A percentile compares a stretch with the other conserved stretches of the same genome.
Conservation (phyloP, 2,113 vertebrate genomes). For the Alexandromys fortis region DNA sequence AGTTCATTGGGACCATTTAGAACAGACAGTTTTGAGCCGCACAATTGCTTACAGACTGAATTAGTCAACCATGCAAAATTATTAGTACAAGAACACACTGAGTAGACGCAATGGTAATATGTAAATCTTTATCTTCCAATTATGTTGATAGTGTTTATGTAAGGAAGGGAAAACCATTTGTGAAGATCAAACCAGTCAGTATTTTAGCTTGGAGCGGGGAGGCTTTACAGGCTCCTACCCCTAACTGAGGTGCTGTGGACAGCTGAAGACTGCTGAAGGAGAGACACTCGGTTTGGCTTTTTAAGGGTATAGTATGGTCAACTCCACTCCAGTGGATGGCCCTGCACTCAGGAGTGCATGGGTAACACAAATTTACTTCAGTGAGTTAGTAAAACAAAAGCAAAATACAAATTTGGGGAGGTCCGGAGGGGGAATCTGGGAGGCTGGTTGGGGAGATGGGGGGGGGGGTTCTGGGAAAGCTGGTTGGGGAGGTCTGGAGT, state of each 20-base stretch:
- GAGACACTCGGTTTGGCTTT: background rate
- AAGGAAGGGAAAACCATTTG: background rate
- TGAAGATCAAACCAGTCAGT: background rate
- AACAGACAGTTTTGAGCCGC: background rate
- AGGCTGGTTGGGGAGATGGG: too few relatives aligned
- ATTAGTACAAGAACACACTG: background rate
- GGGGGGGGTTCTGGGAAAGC: too few relatives aligned
- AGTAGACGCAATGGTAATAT: background rate
- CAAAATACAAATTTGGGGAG: background rate
- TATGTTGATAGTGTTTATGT: slow-evolving; percentile 31
- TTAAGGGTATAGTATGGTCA: too few relatives aligned
- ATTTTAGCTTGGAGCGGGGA: background rate
- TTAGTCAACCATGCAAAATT: background rate
- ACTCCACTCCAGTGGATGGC: background rate
- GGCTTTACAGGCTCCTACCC: background rate
- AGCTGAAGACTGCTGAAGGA: background rate
- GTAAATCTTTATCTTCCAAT: slow-evolving; percentile 51
- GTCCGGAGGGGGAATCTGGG: too few relatives aligned
- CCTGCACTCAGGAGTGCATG: background rate
- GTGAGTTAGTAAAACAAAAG: background rate
- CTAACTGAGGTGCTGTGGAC: background rate
- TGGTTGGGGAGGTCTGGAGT: too few relatives aligned
- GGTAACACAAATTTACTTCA: background rate
- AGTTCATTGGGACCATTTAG: background rate
- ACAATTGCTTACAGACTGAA: slow-evolving; percentile 7